Evolutionary conservation across 1,140 invertebrate genomes (phyloP).

Genomic region (Formica exsecta): DNA sequence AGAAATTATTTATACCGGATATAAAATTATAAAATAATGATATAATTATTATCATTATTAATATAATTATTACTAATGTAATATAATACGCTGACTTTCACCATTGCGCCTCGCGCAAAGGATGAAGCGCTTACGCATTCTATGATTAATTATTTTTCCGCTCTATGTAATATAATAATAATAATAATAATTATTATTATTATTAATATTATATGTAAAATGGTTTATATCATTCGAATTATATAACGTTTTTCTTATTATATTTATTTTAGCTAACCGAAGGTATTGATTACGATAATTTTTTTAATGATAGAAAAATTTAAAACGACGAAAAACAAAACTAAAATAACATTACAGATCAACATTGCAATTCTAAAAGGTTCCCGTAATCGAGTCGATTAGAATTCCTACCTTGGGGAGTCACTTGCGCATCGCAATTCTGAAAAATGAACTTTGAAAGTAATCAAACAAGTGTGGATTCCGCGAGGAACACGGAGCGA

Average conservation of each 20-base stretch:
- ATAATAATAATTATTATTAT: background rate
- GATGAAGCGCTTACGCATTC: too few species aligned
- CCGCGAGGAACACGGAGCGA: conserved; percentile 35
- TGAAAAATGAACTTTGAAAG: conserved; percentile 51
- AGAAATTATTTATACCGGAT: background rate
- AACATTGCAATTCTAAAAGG: background rate
- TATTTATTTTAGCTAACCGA: background rate
- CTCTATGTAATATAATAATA: too few species aligned
- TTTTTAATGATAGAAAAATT: background rate
- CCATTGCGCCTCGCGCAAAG: too few species aligned
- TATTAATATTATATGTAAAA: background rate
- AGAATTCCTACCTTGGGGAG: conserved; percentile 30
- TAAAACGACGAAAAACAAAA: too few species aligned
- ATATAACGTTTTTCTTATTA: background rate
- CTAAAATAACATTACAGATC: background rate
- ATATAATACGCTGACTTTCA: too few species aligned
- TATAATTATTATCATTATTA: too few species aligned
- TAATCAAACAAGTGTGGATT: conserved; percentile 58
- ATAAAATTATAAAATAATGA: background rate
- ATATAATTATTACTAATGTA: too few species aligned
- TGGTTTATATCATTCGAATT: background rate
- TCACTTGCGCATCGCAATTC: conserved; percentile 33
- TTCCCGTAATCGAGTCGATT: conserved; percentile 23
- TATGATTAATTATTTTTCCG: too few species aligned
- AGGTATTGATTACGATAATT: background rate